Percentiles rank a stretch among this genome's conserved stretches.
Conservation (phyloP, 1,140 invertebrate genomes). For the Drosophila willistoni region DNA sequence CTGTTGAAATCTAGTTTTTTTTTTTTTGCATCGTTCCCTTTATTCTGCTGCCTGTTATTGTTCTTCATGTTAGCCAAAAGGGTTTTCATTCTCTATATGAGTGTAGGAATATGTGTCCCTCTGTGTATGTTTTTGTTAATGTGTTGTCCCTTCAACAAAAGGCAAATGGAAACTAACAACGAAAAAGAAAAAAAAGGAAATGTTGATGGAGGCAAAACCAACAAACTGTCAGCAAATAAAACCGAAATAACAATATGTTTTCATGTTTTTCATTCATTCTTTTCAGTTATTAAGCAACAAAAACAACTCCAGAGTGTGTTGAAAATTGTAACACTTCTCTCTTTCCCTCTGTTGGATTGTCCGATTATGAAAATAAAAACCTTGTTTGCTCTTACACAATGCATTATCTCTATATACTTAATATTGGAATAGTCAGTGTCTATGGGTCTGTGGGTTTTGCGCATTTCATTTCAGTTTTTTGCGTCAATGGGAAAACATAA, state of each 20-base stretch:
- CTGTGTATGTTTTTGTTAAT: constrained; percentile 37
- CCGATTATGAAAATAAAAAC: neutral
- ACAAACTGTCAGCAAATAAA: constrained; percentile 25
- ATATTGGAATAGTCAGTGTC: constrained; percentile 25
- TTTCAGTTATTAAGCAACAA: neutral
- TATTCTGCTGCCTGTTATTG: constrained; percentile 48
- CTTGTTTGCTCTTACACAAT: constrained; percentile 31
- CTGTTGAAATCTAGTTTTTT: constrained; percentile 6
- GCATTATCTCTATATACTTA: constrained; percentile 39
- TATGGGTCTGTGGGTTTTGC: constrained; percentile 13
- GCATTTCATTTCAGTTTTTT: constrained; percentile 22
- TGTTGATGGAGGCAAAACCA: neutral
- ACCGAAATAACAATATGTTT: constrained; percentile 50
- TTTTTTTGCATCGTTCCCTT: constrained; percentile 27
- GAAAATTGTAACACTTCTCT: neutral
- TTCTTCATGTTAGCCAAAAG: constrained; percentile 49
- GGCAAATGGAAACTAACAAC: constrained; percentile 41
- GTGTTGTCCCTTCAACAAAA: constrained; percentile 62
- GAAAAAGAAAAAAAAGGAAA: neutral
- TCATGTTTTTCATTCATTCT: constrained; percentile 21
- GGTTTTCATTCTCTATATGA: constrained; percentile 21
- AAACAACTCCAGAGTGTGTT: constrained; percentile 21
- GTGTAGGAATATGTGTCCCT: neutral
- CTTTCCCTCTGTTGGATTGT: neutral
- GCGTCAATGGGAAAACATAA: constrained; percentile 52